phyloP scores from a whole-genome alignment of 1,140 invertebrate species.

The Drosophila tani region DNA sequence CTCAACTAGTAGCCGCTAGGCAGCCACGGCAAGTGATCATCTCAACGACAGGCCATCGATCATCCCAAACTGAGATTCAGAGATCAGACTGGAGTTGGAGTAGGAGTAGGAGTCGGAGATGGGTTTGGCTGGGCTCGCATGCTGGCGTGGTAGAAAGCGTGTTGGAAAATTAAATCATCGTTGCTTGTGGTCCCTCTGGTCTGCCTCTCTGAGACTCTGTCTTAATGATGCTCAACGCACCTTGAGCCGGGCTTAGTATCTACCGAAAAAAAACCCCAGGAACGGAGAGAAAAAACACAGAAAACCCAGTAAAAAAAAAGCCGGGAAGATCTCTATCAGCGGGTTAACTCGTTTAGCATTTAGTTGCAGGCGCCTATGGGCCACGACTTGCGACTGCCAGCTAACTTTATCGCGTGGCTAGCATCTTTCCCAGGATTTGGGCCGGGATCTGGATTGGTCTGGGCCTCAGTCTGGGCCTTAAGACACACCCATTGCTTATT shows the following conservation, averaged over 20 bases:
- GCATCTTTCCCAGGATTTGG: constrained; percentile 79
- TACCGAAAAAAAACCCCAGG: constrained; percentile 46
- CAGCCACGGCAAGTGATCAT: constrained; percentile 81
- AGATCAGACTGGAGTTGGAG: constrained; percentile 6
- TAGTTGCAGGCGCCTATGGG: constrained; percentile 77
- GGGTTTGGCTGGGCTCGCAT: constrained; percentile 28
- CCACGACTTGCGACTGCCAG: constrained; percentile 23
- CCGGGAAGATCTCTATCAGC: constrained; percentile 78
- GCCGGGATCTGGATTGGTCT: constrained; percentile 22
- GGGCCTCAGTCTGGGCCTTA: constrained; percentile 4
- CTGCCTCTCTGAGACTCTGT: constrained; percentile 27
- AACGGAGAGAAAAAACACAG: constrained; percentile 1
- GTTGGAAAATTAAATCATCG: constrained; percentile 84
- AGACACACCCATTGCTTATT: constrained; percentile 66
- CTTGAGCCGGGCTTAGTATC: constrained; percentile 73
- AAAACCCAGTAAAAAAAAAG: constrained; percentile 34
- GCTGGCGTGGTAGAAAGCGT: constrained; percentile 80
- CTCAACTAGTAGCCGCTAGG: constrained; percentile 83
- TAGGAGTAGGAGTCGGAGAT: not conserved
- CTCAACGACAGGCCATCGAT: constrained; percentile 82
- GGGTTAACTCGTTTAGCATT: constrained; percentile 84
- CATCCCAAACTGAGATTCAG: constrained; percentile 42
- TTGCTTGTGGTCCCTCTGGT: constrained; percentile 59
- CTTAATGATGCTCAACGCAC: constrained; percentile 79
- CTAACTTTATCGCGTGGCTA: constrained; percentile 69